Evolutionary conservation across 2,797 vertebrate species (phyloP).

Genomic region (Fringilla coelebs): DNA sequence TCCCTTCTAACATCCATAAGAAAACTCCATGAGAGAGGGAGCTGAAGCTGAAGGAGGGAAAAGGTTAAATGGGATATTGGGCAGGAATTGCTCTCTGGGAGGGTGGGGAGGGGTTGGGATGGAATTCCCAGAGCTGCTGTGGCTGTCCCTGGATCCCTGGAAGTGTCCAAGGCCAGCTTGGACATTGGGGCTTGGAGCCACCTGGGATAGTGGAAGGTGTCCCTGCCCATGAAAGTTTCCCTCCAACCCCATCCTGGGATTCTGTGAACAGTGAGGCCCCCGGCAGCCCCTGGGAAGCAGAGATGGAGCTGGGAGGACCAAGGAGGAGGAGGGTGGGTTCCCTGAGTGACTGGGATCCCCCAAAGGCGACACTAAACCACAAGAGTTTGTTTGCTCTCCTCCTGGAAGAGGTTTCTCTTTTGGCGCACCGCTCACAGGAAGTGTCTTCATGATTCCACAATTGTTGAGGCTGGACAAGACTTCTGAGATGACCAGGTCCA

Average conservation of each 20-base stretch:
- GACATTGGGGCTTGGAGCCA: background rate
- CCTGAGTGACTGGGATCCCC: background rate
- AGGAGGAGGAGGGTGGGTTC: background rate
- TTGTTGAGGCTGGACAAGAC: background rate
- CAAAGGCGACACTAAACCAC: background rate
- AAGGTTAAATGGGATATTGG: background rate
- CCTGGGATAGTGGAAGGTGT: background rate
- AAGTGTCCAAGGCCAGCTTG: rapidly evolving
- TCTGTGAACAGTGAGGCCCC: background rate
- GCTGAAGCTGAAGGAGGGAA: background rate
- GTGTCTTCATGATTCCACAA: background rate
- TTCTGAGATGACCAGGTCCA: background rate
- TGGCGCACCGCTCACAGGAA: background rate
- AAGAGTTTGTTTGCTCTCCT: background rate
- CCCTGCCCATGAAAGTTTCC: background rate
- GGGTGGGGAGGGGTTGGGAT: too few relatives aligned
- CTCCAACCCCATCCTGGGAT: background rate
- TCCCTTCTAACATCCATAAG: background rate
- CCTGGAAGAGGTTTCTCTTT: background rate
- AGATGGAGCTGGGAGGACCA: background rate
- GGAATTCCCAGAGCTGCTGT: background rate
- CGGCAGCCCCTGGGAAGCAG: background rate
- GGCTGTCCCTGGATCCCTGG: background rate
- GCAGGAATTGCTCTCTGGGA: rapidly evolving
- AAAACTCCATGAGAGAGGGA: background rate